Base-by-base conservation (phyloP, 2,113 vertebrate species). In the Bufo gargarizans region DNA sequence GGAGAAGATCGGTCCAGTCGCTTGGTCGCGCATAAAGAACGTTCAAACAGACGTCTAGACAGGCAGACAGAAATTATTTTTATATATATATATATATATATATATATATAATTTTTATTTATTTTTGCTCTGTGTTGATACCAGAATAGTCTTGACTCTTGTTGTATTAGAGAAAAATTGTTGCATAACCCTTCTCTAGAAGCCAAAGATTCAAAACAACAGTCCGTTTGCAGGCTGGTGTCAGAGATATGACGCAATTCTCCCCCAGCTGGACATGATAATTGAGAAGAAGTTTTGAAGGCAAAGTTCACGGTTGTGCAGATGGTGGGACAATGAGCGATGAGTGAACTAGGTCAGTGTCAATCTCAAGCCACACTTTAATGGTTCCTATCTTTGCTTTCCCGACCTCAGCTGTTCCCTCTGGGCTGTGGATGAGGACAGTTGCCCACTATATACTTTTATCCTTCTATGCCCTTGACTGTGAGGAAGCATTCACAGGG, bases 211-310 rank as follows among this genome's bases (percentile, higher is more conserved):
- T 97, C 96, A 97, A 95, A 95, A 95, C 96, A 95, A 95, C 94
- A 94, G 93, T 92, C 94, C 94, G 92, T 91, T 93, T 91, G 94
- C 95, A 95, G 94, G 96, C 96, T 95, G 96, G 96, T 97, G 96
- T 97, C 95, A 97, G 95, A 95, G 94, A 96, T 96, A 97, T 95
- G 95, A 95, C 90, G 92, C 96, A 96, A 96, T 96, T 96, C 95
- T 97, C 94, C 93, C 95, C 96, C 97, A 98, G 96, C 96, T 97
- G 97, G 97, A 97, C 97, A 96, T 92, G 96, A 96, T 98, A 97
- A 98, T 97, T 97, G 96, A 98, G 97, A 97, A 97, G 97, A 96
- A 95, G 95, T 96, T 96, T 96, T 90, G 91, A 95, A 97, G 96
- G 96, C 96, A 97, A 96, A 98, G 97, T 97, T 97, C 97, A 97